These are phyloP conservation scores for Nesidiocoris tenuis DNA, from an alignment of 2,888 invertebrate species.

Conservation along the genomic window DNA sequence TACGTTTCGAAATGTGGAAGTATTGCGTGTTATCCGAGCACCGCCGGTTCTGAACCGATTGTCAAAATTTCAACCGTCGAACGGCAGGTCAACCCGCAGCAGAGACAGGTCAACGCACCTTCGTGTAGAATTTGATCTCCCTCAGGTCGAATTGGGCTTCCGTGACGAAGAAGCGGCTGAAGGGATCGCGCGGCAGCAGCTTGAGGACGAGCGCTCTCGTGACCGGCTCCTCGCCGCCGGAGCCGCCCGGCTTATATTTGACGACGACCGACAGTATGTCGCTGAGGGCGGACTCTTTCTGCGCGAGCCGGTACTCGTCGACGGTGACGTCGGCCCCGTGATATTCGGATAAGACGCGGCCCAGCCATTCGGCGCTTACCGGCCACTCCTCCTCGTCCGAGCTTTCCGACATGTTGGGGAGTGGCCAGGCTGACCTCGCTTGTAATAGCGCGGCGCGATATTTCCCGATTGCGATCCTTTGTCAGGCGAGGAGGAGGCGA, in stretches of 20 bases:
- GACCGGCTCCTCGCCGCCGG: constrained; percentile 50
- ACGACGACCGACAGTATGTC: constrained; percentile 75
- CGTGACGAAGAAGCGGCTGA: constrained; percentile 75
- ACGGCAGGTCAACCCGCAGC: too few species aligned
- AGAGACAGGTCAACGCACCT: too few species aligned
- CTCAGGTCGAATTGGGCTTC: constrained; percentile 80
- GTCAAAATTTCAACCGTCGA: too few species aligned
- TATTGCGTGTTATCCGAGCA: too few species aligned
- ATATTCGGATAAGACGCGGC: constrained; percentile 58
- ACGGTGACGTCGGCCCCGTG: constrained; percentile 54
- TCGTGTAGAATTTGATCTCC: constrained; percentile 79
- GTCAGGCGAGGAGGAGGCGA: too few species aligned
- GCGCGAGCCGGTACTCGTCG: constrained; percentile 58
- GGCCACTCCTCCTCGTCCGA: constrained; percentile 56
- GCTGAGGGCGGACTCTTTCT: constrained; percentile 68
- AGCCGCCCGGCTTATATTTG: constrained; percentile 60
- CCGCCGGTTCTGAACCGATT: too few species aligned
- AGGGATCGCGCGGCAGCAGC: constrained; percentile 74
- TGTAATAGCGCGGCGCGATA: too few species aligned
- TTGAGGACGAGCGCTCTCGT: constrained; percentile 67
- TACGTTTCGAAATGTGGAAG: too few species aligned
- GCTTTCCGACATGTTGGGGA: constrained; percentile 46
- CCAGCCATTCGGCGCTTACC: constrained; percentile 62
- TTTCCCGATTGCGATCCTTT: too few species aligned
- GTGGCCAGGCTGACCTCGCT: constrained; percentile 53